A percentile compares a stretch with the other conserved stretches of the same genome.
phyloP scores from a whole-genome alignment of 37 sponge, comb jelly and placozoan genomes.

The Hexactinellida sp. region DNA sequence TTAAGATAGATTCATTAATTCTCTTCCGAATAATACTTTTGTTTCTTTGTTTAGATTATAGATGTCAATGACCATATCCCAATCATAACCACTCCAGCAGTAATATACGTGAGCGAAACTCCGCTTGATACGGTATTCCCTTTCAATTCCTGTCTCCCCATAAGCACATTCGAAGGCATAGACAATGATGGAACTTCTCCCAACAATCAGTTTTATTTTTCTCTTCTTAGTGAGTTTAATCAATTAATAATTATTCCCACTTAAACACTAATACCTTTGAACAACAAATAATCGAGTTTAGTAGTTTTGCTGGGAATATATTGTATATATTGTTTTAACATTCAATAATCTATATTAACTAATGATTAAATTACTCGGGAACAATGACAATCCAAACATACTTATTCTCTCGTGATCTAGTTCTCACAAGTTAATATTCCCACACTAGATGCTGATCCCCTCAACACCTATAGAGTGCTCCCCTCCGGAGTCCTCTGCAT shows the following conservation, averaged over 20 bases:
- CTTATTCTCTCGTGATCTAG: no score
- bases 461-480: not conserved
- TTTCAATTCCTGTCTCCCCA: not conserved
- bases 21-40: not conserved
- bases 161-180: not conserved
- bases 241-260: no score
- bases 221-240: slow-evolving; percentile 7
- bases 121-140: not conserved
- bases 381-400: no score
- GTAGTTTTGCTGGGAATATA: no score
- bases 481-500: not conserved
- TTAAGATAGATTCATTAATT: not conserved
- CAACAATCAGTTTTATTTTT: not conserved
- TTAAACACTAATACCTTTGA: no score
- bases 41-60: not conserved
- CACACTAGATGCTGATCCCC: not conserved
- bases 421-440: not conserved
- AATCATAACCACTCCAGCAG: not conserved
- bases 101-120: not conserved
- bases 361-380: no score
- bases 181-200: not conserved
- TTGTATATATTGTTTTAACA: not conserved
- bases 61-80: slow-evolving; percentile 1
- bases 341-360: no score
- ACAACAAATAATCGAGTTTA: no score